A percentile compares a stretch with the other conserved stretches of the same genome.
Evolutionary conservation across 2,113 vertebrate genomes (phyloP).

Genomic region (Sphaerodactylus townsendi): DNA sequence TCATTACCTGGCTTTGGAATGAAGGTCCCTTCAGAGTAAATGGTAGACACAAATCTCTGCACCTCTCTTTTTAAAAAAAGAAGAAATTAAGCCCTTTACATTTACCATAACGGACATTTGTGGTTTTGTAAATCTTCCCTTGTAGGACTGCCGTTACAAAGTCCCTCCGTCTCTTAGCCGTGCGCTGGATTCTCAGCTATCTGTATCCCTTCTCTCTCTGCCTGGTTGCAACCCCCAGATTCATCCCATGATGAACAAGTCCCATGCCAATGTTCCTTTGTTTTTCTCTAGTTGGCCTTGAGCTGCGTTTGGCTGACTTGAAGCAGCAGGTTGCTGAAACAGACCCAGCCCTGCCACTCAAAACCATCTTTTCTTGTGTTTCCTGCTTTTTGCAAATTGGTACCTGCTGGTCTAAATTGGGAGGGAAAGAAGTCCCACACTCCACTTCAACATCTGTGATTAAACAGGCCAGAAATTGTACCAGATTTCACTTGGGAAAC

Average conservation of each 20-base stretch:
- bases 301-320: background rate
- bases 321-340: background rate
- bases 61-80: too few species aligned
- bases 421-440: too few species aligned
- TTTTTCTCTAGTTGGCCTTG: background rate
- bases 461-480: background rate
- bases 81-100: too few species aligned
- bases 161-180: too few species aligned
- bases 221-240: background rate
- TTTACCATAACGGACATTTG: too few species aligned
- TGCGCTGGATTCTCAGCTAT: background rate
- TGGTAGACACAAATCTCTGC: background rate
- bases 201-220: background rate
- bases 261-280: background rate
- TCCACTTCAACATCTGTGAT: background rate
- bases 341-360: background rate
- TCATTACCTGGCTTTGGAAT: too few species aligned
- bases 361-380: too few species aligned
- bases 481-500: background rate
- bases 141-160: background rate
- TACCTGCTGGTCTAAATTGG: too few species aligned
- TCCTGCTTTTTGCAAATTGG: too few species aligned
- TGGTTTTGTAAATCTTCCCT: background rate
- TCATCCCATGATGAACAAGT: background rate
- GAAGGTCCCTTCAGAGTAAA: too few species aligned